phyloP scores from a whole-genome alignment of 2,888 invertebrate genomes.

The Leptogaster cylindrica region DNA sequence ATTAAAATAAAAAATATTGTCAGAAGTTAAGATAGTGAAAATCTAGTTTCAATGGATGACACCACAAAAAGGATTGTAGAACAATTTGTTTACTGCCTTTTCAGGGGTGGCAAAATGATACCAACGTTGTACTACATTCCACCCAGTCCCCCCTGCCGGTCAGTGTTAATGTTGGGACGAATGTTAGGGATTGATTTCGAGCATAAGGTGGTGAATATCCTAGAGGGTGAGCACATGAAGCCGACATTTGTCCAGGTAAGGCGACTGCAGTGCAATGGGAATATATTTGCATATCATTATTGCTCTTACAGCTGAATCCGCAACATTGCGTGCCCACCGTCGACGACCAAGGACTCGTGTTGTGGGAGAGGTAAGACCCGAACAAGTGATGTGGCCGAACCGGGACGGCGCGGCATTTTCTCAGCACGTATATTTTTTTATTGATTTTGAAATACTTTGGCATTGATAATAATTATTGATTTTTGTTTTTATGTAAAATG shows the following conservation, averaged over 20 bases:
- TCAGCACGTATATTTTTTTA: too few relatives aligned
- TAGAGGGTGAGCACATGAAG: conserved; percentile 67
- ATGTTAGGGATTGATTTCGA: conserved; percentile 68
- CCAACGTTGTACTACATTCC: conserved; percentile 66
- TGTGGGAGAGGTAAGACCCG: conserved; percentile 65
- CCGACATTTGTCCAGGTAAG: conserved; percentile 68
- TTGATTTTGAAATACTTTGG: too few relatives aligned
- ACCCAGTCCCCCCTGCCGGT: conserved; percentile 68
- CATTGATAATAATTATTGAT: too few relatives aligned
- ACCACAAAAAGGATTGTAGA: conserved; percentile 60
- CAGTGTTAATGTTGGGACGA: conserved; percentile 67
- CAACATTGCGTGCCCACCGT: conserved; percentile 68
- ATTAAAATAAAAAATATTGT: too few relatives aligned
- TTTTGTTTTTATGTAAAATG: too few relatives aligned
- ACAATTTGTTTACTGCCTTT: conserved; percentile 61
- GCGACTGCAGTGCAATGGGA: background rate
- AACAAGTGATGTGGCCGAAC: too few relatives aligned
- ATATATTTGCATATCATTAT: conserved; percentile 1
- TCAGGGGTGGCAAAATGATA: conserved; percentile 61
- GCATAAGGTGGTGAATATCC: conserved; percentile 65
- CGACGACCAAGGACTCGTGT: conserved; percentile 65
- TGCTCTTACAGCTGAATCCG: conserved; percentile 60
- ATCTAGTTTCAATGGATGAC: conserved; percentile 52
- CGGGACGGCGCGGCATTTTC: too few relatives aligned
- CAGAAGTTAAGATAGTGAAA: too few relatives aligned